Evolutionary conservation across 2,797 vertebrate species (phyloP).

Genomic region (Tokudaia muenninki): DNA sequence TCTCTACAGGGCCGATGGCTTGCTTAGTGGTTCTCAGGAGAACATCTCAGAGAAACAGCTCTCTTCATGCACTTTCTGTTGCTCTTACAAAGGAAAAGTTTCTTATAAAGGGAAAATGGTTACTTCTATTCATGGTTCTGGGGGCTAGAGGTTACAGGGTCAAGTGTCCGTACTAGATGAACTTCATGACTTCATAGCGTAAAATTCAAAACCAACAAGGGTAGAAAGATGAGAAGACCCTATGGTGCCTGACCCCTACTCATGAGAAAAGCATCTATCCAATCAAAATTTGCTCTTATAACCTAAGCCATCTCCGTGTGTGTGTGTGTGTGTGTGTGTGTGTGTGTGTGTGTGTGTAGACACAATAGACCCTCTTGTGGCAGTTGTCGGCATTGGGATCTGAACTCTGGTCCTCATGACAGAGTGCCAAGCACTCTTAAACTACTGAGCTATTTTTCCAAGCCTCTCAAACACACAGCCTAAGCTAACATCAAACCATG

Average conservation of each 20-base stretch:
- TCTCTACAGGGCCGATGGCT: neutral
- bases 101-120: neutral
- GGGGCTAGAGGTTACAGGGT: neutral
- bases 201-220: neutral
- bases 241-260: no score
- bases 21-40: neutral
- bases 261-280: neutral
- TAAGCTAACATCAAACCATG: neutral
- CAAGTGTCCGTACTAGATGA: neutral
- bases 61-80: neutral
- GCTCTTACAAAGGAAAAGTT: neutral
- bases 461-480: neutral
- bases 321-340: neutral
- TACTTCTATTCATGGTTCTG: neutral
- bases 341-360: neutral
- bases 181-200: neutral
- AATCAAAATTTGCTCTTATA: neutral
- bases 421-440: neutral
- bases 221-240: neutral
- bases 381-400: neutral
- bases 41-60: neutral
- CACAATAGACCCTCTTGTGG: neutral
- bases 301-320: neutral
- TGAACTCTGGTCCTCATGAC: neutral
- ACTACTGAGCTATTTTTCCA: neutral